Base-by-base conservation (phyloP, 1,140 invertebrate genomes). In the Drosophila biarmipes region DNA sequence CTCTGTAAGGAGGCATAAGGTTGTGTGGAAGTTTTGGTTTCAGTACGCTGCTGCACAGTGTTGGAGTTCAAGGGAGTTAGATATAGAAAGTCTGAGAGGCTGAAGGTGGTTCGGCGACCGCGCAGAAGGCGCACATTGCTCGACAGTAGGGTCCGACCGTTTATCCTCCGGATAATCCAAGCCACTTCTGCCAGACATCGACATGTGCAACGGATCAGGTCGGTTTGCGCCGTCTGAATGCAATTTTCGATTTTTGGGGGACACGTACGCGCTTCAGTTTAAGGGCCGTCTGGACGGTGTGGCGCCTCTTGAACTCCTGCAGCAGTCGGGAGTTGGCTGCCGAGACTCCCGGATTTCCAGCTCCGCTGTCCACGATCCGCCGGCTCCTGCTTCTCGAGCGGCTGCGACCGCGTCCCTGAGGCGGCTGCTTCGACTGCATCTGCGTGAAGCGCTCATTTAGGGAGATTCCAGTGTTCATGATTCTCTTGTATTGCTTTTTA, bases 1-100 rank as follows among this genome's bases (percentile, higher is more conserved):
- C 90, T 92, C 91, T 92, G 91, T 91, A 92, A 91, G 79, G 76
- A 91, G 85, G 80, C 82, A 89, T 90, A 85, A 90, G 80, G 80
- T 78, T 84, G 73, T 86, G 82, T 72, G 81, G 80, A 76, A 69
- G 73, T 82, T 76, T 77, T 73, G 51, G 43, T 73, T 63, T 78
- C 59, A 82, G 62, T 63, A 69, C 51, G 46, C 63, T 69, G 52
- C 63, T 69, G 40, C 62, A 62, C 35, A 55, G 63, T 55, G 40
- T 69, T 56, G 34, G 34, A 69, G 66, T 56, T 73, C 55, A 73
- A 59, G 42, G 61, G 55, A 73, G 64, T n/a, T 56, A 68, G 59
- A 85, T 62, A 68, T 55, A 72, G 48, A 55, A 58, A 78, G 63
- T 80, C 71, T 57, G 61, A 75, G 48, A 74, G 52, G 42, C 69